Percentiles rank a stretch among this genome's conserved stretches.
These are phyloP conservation scores for Melanostigma gelatinosum DNA, from an alignment of 2,113 vertebrate genomes.

Conservation along the genomic window DNA sequence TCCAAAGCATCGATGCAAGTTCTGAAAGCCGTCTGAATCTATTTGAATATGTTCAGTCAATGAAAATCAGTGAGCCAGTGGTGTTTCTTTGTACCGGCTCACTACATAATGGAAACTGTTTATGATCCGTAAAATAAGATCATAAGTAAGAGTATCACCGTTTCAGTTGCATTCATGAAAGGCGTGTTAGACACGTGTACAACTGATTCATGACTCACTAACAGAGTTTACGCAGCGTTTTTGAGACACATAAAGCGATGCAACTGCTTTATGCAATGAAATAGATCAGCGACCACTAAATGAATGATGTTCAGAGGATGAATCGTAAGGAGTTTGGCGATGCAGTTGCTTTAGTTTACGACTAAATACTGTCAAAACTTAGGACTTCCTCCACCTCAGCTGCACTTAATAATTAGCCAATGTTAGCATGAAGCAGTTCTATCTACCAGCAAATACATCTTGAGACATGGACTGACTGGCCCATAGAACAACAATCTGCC, in stretches of 20 bases:
- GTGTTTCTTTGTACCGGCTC: not conserved
- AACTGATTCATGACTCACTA: slow-evolving; percentile 27
- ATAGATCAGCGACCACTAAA: not conserved
- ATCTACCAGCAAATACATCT: not conserved
- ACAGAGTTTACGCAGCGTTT: slow-evolving; percentile 33
- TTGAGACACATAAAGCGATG: slow-evolving; percentile 43
- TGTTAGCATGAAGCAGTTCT: not conserved
- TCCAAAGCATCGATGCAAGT: not conserved
- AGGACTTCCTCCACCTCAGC: not conserved
- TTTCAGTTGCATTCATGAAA: slow-evolving; percentile 6
- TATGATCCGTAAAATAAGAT: slow-evolving; percentile 3
- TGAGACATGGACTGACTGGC: slow-evolving; percentile 7
- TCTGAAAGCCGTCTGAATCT: not conserved
- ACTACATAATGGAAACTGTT: not conserved
- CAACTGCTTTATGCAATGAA: slow-evolving; percentile 32
- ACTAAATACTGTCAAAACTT: not conserved
- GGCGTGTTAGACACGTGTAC: not conserved
- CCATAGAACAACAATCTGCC: slow-evolving; percentile 14
- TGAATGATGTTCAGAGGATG: not conserved
- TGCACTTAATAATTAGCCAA: not conserved
- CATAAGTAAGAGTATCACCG: not conserved
- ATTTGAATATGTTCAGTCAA: not conserved
- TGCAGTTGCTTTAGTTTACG: not conserved
- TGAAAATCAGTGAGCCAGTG: not conserved
- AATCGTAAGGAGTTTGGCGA: not conserved